A percentile compares a stretch with the other conserved stretches of the same genome.
These are phyloP conservation scores for Arrhamphus sclerolepis DNA, from an alignment of 2,797 vertebrate genomes.

Conservation along the genomic window DNA sequence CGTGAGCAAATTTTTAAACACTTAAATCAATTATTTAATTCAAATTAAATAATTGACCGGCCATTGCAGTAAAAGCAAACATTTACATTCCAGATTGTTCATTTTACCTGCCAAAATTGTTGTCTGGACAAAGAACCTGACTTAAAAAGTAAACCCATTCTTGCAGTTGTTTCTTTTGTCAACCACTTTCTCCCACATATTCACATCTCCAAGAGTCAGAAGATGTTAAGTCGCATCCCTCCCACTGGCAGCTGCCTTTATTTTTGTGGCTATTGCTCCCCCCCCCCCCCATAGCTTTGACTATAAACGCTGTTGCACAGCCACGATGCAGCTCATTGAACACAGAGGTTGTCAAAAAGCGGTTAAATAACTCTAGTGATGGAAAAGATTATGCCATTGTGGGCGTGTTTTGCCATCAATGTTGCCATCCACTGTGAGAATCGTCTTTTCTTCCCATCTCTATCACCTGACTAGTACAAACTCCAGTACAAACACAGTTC, in stretches of 20 bases:
- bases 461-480: conserved; percentile 24
- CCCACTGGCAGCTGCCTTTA: conserved; percentile 72
- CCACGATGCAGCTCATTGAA: neutral
- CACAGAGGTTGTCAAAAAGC: conserved; percentile 7
- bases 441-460: too few relatives aligned
- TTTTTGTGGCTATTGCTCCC: conserved; percentile 33
- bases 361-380: conserved; percentile 13
- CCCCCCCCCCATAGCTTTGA: conserved; percentile 22
- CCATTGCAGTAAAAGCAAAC: too few relatives aligned
- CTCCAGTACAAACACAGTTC: neutral
- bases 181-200: conserved; percentile 57
- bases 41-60: too few relatives aligned
- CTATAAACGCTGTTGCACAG: neutral
- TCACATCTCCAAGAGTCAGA: conserved; percentile 54
- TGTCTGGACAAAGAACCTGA: neutral
- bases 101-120: too few relatives aligned
- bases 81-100: too few relatives aligned
- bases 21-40: too few relatives aligned
- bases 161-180: conserved; percentile 51
- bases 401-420: too few relatives aligned
- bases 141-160: conserved; percentile 44
- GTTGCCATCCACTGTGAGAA: too few relatives aligned
- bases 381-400: conserved; percentile 2
- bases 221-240: conserved; percentile 55
- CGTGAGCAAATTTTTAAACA: too few relatives aligned